Evolutionary conservation across 2,888 invertebrate species (phyloP), one percentile per base, ranked within the genome.

Genomic region (Hirtodrosophila histrioides): DNA sequence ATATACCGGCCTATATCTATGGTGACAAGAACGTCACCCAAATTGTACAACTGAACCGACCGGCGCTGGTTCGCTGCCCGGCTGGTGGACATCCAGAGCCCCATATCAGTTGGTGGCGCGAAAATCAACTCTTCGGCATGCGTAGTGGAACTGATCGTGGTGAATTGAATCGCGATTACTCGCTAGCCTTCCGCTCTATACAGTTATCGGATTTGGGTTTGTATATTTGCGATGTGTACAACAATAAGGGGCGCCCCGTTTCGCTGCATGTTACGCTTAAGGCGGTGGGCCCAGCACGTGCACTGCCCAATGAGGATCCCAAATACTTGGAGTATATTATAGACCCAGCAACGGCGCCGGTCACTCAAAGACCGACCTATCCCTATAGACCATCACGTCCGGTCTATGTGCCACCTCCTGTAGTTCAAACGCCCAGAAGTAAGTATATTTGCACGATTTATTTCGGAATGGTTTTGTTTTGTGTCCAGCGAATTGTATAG

Each of bases 161-260:
- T 40, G 95, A 96, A 89, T 95, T 95, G 69, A 93, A 94, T 65
- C 93, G 94, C 53, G 96, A 95, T 82, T 95, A 94, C 90, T 94
- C 95, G 1, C 93, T 98, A 44, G 93, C 94, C 64, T 96, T 98
- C 86, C 93, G 94, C 53, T 92, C 94, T 1, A 94, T 98, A 10
- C 93, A 94, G 35, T 86, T 95, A 17, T 93, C 94, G 5, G 95
- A 95, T 84, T 93, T 97, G 53, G 98, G 98, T 4, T 93, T 95
- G 49, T 98, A 98, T 92, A 95, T 95, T 5, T 98, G 98, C 89
- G 95, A 96, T 88, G 98, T 97, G 4, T 98, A 95, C 91, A 98
- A 98, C 89, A 97, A 96, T 2, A 90, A 94, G 7, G 95, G 95
- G 9, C 94, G 94, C 76, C 94, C 97, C 4, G 95, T 95, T 0